Evolutionary conservation across 2,113 vertebrate genomes (phyloP).

Genomic region (Hiodon alosoides): DNA sequence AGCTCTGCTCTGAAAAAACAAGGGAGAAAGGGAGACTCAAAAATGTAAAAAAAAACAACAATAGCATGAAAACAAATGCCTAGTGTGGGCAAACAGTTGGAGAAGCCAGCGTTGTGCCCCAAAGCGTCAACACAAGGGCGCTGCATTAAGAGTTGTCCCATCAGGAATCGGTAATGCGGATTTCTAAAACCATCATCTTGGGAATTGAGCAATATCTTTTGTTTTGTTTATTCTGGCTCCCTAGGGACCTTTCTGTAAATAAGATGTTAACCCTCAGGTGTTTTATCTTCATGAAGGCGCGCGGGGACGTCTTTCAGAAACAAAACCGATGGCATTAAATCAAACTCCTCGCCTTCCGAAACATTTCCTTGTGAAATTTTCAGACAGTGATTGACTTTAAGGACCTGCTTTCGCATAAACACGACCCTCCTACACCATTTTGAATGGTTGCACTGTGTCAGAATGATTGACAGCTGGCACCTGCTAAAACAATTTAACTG

Average conservation of each 20-base stretch:
- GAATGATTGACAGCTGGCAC: not conserved
- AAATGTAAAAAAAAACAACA: not conserved
- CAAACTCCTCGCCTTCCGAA: slow-evolving; percentile 6
- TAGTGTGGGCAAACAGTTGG: not conserved
- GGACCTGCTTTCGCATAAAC: not conserved
- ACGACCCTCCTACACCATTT: not conserved
- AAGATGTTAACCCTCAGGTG: slow-evolving; percentile 6
- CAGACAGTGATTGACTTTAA: slow-evolving; percentile 12
- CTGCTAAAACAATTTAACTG: not conserved
- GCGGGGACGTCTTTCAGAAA: not conserved
- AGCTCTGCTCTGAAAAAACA: not conserved
- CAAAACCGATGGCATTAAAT: slow-evolving; percentile 6
- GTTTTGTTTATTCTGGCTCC: slow-evolving; percentile 16
- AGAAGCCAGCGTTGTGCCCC: slow-evolving; percentile 10
- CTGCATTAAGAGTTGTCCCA: slow-evolving; percentile 16
- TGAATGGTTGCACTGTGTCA: not conserved
- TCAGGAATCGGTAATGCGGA: slow-evolving; percentile 11
- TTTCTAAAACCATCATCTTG: slow-evolving; percentile 11
- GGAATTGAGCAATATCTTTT: slow-evolving; percentile 13
- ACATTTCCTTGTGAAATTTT: not conserved
- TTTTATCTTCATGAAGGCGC: not conserved
- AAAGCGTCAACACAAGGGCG: slow-evolving; percentile 2
- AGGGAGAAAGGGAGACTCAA: not conserved
- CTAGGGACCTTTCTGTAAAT: slow-evolving; percentile 10
- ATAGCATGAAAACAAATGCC: not conserved